These are phyloP conservation scores for Crotalus helleri DNA, from an alignment of 2,113 vertebrate species.

Conservation along the genomic window DNA sequence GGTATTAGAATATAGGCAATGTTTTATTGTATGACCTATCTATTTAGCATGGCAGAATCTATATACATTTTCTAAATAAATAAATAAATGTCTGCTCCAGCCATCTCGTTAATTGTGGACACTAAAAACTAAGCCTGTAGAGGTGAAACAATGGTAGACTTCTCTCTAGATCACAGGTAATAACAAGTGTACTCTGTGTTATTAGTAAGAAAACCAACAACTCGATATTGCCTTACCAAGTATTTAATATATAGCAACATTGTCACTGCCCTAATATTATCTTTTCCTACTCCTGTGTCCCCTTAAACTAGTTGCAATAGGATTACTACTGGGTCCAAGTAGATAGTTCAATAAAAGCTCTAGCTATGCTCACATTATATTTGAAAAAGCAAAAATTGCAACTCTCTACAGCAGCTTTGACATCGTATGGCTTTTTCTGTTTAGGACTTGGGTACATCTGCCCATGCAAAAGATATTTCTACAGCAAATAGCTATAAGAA, in stretches of 20 bases:
- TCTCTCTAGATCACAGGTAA: neutral
- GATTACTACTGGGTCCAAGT: neutral
- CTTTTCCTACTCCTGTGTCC: too few relatives aligned
- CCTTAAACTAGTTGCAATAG: too few relatives aligned
- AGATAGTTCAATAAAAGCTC: neutral
- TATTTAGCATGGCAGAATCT: neutral
- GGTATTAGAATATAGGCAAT: neutral
- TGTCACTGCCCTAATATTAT: too few relatives aligned
- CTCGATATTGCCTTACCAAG: too few relatives aligned
- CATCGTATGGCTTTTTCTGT: neutral
- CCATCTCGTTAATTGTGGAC: too few relatives aligned
- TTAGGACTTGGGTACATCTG: neutral
- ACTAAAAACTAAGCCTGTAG: too few relatives aligned
- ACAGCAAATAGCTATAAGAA: constrained; percentile 28
- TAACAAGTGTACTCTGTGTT: neutral
- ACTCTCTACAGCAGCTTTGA: neutral
- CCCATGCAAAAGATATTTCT: constrained; percentile 16
- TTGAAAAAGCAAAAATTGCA: neutral
- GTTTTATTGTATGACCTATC: neutral
- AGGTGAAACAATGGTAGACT: too few relatives aligned
- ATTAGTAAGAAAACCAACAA: neutral
- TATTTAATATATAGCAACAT: too few relatives aligned
- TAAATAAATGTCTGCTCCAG: too few relatives aligned
- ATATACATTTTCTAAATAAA: too few relatives aligned
- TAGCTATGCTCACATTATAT: neutral